Evolutionary conservation across 2,888 invertebrate genomes (phyloP).

Genomic region (Synergus itoensis): DNA sequence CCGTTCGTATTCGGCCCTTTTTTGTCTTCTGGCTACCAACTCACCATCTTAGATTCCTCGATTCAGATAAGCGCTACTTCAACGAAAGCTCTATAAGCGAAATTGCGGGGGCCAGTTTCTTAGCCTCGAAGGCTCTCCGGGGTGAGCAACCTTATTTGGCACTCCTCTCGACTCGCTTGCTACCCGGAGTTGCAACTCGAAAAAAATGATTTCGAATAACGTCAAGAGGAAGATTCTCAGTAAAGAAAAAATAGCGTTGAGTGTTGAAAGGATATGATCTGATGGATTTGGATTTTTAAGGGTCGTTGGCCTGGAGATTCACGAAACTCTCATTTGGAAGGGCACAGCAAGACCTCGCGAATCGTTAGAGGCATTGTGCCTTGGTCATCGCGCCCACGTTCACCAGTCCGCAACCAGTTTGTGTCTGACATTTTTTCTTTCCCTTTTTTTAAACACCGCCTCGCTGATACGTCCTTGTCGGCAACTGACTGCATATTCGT

Average conservation of each 20-base stretch:
- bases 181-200: slow-evolving; percentile 45
- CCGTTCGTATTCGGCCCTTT: slow-evolving; percentile 44
- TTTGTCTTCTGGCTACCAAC: slow-evolving; percentile 48
- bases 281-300: slow-evolving; percentile 21
- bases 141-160: slow-evolving; percentile 68
- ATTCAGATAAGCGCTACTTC: slow-evolving; percentile 62
- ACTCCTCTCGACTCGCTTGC: slow-evolving; percentile 48
- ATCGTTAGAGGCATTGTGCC: slow-evolving; percentile 72
- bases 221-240: background rate
- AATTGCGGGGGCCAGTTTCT: slow-evolving; percentile 57
- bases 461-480: slow-evolving; percentile 52
- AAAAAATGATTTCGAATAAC: background rate
- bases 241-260: background rate
- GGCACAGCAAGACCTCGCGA: slow-evolving; percentile 47
- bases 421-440: slow-evolving; percentile 41
- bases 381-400: slow-evolving; percentile 70
- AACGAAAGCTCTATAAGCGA: slow-evolving; percentile 59
- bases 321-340: slow-evolving; percentile 47
- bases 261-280: slow-evolving; percentile 34
- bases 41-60: slow-evolving; percentile 64
- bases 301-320: slow-evolving; percentile 49
- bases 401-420: slow-evolving; percentile 46
- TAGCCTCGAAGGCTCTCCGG: slow-evolving; percentile 56
- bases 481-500: slow-evolving; percentile 46
- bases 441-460: slow-evolving; percentile 45